These are phyloP conservation scores for Cyprinodon brontotheroides DNA, from an alignment of 2,113 vertebrate genomes.

Conservation along the genomic window DNA sequence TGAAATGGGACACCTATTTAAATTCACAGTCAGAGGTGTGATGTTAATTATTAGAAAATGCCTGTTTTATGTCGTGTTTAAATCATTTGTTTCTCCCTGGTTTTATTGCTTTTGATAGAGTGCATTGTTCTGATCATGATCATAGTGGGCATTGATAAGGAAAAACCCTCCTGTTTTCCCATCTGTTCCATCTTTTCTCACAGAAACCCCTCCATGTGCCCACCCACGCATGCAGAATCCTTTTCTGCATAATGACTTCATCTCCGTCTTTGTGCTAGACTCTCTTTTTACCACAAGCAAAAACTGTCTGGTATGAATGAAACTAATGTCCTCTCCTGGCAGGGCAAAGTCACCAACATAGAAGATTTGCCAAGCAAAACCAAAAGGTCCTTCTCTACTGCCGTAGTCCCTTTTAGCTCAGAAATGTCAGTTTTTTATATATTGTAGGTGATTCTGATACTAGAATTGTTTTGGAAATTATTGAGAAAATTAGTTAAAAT, in stretches of 20 bases:
- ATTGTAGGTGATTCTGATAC: slow-evolving; percentile 55
- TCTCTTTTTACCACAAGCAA: slow-evolving; percentile 64
- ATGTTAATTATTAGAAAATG: slow-evolving; percentile 4
- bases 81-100: not conserved
- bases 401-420: slow-evolving; percentile 3
- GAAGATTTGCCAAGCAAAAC: slow-evolving; percentile 53
- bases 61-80: not conserved
- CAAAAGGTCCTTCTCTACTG: slow-evolving; percentile 23
- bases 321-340: slow-evolving; percentile 58
- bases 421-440: slow-evolving; percentile 22
- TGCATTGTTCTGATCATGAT: slow-evolving; percentile 28
- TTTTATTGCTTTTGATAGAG: not conserved
- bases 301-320: slow-evolving; percentile 74
- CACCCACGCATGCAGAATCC: slow-evolving; percentile 56
- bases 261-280: slow-evolving; percentile 63
- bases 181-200: slow-evolving; percentile 25
- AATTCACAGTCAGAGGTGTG: slow-evolving; percentile 30
- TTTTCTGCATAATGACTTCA: slow-evolving; percentile 65
- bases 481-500: too few species aligned
- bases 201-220: slow-evolving; percentile 58
- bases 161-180: slow-evolving; percentile 19
- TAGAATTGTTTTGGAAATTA: too few species aligned
- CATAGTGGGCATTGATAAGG: slow-evolving; percentile 20
- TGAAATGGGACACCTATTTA: slow-evolving; percentile 24
- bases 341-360: slow-evolving; percentile 47